A percentile compares a stretch with the other conserved stretches of the same genome.
Conservation (phyloP, 2,797 vertebrate genomes). For the Darevskia nairensis region DNA sequence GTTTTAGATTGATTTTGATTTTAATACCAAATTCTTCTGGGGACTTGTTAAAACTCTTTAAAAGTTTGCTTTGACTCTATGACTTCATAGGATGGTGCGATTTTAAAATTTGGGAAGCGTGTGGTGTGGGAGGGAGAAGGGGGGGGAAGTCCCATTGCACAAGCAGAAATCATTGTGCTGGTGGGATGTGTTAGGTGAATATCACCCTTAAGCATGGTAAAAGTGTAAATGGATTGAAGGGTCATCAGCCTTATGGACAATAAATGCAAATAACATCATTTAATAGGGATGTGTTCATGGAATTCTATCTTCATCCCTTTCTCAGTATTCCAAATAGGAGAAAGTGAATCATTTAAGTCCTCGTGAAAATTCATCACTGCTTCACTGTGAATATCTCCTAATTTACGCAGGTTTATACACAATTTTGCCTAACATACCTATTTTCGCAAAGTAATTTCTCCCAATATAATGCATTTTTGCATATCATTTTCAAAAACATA, state of each 20-base stretch:
- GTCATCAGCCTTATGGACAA: neutral
- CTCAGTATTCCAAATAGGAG: too few species aligned
- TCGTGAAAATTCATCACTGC: too few species aligned
- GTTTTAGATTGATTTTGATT: slow-evolving; percentile 79
- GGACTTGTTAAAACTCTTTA: slow-evolving; percentile 76
- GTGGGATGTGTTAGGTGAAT: too few species aligned
- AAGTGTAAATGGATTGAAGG: neutral
- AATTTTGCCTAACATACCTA: too few species aligned
- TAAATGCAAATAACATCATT: neutral
- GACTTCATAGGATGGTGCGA: slow-evolving; percentile 44
- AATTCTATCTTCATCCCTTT: neutral
- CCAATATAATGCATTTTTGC: too few species aligned
- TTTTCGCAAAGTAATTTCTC: too few species aligned
- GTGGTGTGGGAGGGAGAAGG: neutral
- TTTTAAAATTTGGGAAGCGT: neutral
- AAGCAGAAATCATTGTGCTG: too few species aligned
- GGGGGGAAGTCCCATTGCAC: too few species aligned
- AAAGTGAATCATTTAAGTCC: too few species aligned
- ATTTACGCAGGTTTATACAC: too few species aligned
- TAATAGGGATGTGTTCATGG: neutral
- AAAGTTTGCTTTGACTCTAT: slow-evolving; percentile 71
- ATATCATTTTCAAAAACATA: too few species aligned
- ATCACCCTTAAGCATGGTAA: neutral
- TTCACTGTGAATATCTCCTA: too few species aligned
- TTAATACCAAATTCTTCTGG: slow-evolving; percentile 78